Percentiles rank a stretch among this genome's conserved stretches.
These are phyloP conservation scores for Bovichtus variegatus DNA, from an alignment of 2,797 vertebrate genomes.

Conservation along the genomic window DNA sequence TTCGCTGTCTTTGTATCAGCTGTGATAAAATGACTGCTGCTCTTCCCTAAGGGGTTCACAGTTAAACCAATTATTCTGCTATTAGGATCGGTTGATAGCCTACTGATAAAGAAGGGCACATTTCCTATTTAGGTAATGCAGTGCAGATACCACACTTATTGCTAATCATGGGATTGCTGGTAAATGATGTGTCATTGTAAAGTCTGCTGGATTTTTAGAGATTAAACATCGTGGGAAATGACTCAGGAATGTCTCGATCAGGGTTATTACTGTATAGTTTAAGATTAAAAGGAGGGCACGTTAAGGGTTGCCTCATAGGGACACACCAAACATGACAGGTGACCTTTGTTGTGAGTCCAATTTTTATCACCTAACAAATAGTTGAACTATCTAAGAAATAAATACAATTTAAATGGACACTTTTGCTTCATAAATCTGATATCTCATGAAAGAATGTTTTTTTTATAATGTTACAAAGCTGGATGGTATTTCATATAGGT, in stretches of 20 bases:
- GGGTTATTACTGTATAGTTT: neutral
- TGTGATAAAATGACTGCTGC: neutral
- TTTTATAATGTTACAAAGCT: neutral
- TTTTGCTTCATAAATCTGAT: neutral
- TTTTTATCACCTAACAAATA: neutral
- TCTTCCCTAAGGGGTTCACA: neutral
- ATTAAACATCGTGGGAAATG: neutral
- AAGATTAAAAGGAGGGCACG: neutral
- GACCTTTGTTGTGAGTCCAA: neutral
- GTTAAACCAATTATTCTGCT: neutral
- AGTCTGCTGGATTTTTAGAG: neutral
- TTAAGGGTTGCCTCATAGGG: neutral
- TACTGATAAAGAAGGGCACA: too few species aligned
- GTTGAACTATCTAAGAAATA: neutral
- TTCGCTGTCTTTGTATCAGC: neutral
- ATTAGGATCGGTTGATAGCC: neutral
- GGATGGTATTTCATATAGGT: neutral
- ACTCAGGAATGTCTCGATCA: neutral
- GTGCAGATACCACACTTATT: neutral
- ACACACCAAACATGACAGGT: neutral
- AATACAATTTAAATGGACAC: neutral
- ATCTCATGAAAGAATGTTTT: neutral
- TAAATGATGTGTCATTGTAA: slow-evolving; percentile 6
- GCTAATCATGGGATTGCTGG: neutral
- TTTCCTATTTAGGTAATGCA: slow-evolving; percentile 13